Percentiles rank a stretch among this genome's conserved stretches.
phyloP scores from a whole-genome alignment of 1,140 invertebrate genomes.

The Dryas iulia region DNA sequence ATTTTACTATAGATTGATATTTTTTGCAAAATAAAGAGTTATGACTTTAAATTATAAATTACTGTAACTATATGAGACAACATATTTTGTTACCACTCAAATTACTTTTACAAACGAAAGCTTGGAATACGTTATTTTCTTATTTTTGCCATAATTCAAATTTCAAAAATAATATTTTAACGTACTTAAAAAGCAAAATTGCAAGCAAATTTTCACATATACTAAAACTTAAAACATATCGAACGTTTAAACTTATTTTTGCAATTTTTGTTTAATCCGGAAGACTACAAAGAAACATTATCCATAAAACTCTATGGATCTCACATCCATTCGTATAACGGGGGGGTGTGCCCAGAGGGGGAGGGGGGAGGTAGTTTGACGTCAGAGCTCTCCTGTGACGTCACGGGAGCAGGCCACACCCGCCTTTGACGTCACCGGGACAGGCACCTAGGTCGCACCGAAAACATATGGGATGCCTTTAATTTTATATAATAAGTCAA shows the following conservation, averaged over 20 bases:
- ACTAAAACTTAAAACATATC: background rate
- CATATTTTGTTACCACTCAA: background rate
- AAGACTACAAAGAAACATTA: slow-evolving; percentile 66
- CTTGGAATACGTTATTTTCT: too few relatives aligned
- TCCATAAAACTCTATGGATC: slow-evolving; percentile 49
- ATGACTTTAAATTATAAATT: background rate
- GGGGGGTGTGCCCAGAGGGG: slow-evolving; percentile 38
- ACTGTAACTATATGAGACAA: background rate
- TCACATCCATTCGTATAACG: slow-evolving; percentile 48
- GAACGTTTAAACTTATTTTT: background rate
- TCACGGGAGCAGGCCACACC: slow-evolving; percentile 73
- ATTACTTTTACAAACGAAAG: background rate
- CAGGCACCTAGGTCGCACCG: slow-evolving; percentile 12
- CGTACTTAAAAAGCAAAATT: background rate
- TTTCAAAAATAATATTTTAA: too few relatives aligned
- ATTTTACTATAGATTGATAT: background rate
- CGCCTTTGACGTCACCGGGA: slow-evolving; percentile 69
- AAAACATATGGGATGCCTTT: slow-evolving; percentile 1
- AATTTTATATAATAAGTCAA: background rate
- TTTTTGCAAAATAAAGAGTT: background rate
- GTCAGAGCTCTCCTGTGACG: slow-evolving; percentile 75
- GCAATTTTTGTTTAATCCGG: slow-evolving; percentile 3
- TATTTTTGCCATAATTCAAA: too few relatives aligned
- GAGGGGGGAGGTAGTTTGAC: slow-evolving; percentile 54
- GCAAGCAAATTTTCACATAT: background rate